Conservation (phyloP, 2,888 invertebrate species). For the Agriopis aurantiaria region DNA sequence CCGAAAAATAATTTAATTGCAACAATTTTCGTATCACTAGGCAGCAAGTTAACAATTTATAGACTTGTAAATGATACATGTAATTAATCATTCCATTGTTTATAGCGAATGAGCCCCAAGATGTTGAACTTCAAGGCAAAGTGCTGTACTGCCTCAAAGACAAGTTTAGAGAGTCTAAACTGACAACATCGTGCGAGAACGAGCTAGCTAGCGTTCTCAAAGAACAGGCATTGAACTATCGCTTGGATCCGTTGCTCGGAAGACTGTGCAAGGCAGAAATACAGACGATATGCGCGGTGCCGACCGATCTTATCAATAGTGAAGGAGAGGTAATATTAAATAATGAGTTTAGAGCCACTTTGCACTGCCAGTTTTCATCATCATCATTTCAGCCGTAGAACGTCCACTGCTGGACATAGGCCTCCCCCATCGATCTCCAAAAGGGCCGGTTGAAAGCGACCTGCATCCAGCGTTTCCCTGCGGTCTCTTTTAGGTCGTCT, state of each 20-base stretch:
- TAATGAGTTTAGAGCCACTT: background rate
- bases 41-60: no score
- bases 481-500: no score
- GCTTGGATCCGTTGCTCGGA: slow-evolving; percentile 94
- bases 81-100: slow-evolving; percentile 26
- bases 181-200: slow-evolving; percentile 92
- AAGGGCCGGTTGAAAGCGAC: no score
- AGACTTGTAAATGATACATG: slow-evolving; percentile 21
- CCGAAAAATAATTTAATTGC: no score
- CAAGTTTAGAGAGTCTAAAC: slow-evolving; percentile 91
- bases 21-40: background rate
- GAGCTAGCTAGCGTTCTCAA: slow-evolving; percentile 93
- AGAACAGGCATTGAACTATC: slow-evolving; percentile 96
- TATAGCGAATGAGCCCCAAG: slow-evolving; percentile 81
- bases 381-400: no score
- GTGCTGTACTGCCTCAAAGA: slow-evolving; percentile 93
- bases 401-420: no score
- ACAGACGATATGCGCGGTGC: slow-evolving; percentile 87
- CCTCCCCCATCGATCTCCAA: no score
- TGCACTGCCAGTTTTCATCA: no score
- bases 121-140: slow-evolving; percentile 93
- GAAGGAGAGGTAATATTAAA: slow-evolving; percentile 75
- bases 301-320: slow-evolving; percentile 76
- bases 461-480: no score
- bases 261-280: slow-evolving; percentile 92